phyloP scores from a whole-genome alignment of 2,797 vertebrate species.

The Bovichtus variegatus region DNA sequence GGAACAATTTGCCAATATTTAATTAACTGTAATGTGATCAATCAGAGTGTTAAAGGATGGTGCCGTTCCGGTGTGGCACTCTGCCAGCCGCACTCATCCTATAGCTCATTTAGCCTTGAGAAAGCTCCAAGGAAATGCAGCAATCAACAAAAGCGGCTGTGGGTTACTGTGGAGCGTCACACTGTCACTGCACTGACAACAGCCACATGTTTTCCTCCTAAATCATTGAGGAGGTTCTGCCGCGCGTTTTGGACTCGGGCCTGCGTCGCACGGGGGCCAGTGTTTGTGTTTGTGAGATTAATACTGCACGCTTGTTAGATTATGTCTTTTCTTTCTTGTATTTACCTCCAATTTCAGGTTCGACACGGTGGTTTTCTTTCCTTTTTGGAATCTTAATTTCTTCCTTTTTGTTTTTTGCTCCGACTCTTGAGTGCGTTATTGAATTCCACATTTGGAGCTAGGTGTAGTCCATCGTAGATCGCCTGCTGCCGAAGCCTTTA shows the following conservation, averaged over 20 bases:
- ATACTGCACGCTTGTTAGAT: conserved; percentile 14
- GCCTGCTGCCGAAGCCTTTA: neutral
- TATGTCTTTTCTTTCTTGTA: neutral
- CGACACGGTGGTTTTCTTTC: conserved; percentile 1
- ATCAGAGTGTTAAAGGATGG: conserved; percentile 75
- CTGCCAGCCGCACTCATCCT: conserved; percentile 61
- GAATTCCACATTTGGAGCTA: neutral
- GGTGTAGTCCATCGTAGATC: neutral
- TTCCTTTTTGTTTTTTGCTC: too few species aligned
- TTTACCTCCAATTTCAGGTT: neutral
- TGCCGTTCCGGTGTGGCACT: conserved; percentile 58
- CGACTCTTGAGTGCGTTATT: too few species aligned
- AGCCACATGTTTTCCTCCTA: conserved; percentile 28
- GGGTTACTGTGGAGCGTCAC: conserved; percentile 37
- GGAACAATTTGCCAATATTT: conserved; percentile 82
- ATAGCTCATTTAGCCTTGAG: conserved; percentile 71
- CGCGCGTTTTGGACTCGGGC: neutral
- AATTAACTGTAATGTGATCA: conserved; percentile 83
- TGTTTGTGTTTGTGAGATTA: conserved; percentile 28
- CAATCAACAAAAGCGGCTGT: conserved; percentile 62
- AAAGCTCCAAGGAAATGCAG: conserved; percentile 59
- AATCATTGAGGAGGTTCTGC: conserved; percentile 27
- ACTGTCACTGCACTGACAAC: conserved; percentile 31
- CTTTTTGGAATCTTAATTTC: too few species aligned
- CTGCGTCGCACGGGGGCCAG: neutral